Percentiles rank a stretch among this genome's conserved stretches.
Conservation (phyloP, 2,113 vertebrate species). For the Platichthys flesus region DNA sequence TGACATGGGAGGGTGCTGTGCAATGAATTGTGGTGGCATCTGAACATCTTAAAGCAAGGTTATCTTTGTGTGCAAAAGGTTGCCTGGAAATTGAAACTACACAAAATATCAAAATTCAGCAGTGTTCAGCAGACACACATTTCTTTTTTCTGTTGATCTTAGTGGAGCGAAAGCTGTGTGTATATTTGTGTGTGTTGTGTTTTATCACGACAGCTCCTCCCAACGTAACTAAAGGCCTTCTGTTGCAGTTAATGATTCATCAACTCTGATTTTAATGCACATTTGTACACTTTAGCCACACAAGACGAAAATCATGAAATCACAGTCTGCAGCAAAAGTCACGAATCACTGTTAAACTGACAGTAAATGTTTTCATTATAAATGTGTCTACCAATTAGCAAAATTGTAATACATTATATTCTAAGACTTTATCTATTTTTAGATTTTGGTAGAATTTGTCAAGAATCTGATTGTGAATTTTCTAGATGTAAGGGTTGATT, state of each 20-base stretch:
- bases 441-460: background rate
- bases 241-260: slow-evolving; percentile 3
- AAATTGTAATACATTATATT: no score
- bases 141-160: background rate
- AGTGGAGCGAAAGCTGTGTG: background rate
- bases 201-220: background rate
- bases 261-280: background rate
- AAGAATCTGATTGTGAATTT: no score
- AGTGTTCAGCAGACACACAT: background rate
- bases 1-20: slow-evolving; percentile 15
- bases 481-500: no score
- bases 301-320: background rate
- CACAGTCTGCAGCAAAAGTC: no score
- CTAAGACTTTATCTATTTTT: background rate
- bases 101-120: background rate
- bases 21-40: slow-evolving; percentile 31
- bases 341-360: background rate
- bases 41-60: slow-evolving; percentile 14
- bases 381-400: no score
- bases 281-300: background rate
- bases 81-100: no score
- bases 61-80: background rate
- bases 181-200: background rate
- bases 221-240: slow-evolving; percentile 28
- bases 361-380: background rate